Conservation (phyloP, 2,888 invertebrate genomes). For the Dynastes hyllus region DNA sequence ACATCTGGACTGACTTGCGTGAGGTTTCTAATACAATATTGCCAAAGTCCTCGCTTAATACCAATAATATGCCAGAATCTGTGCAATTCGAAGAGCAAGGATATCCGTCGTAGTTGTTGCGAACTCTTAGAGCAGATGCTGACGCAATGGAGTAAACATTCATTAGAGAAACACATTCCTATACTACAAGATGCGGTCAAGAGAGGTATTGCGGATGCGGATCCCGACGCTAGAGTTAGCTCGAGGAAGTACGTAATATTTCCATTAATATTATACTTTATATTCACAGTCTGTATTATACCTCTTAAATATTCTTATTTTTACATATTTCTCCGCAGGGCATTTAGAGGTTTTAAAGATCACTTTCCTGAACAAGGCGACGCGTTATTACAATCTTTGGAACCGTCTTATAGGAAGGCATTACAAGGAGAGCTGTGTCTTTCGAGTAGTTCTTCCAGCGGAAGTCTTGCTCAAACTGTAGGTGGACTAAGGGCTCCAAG, state of each 20-base stretch:
- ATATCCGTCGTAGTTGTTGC: slow-evolving; percentile 86
- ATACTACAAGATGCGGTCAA: slow-evolving; percentile 88
- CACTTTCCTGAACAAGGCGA: slow-evolving; percentile 95
- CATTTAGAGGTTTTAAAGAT: slow-evolving; percentile 91
- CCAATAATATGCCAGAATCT: slow-evolving; percentile 86
- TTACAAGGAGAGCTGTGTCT: slow-evolving; percentile 75
- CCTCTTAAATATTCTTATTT: neutral
- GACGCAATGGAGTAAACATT: slow-evolving; percentile 89
- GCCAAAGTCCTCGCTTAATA: slow-evolving; percentile 85
- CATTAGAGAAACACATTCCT: slow-evolving; percentile 86
- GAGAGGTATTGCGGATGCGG: slow-evolving; percentile 94
- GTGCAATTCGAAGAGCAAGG: slow-evolving; percentile 90
- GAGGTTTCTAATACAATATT: slow-evolving; percentile 89
- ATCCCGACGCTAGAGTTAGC: slow-evolving; percentile 88
- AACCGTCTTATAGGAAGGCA: slow-evolving; percentile 82
- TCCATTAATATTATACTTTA: neutral
- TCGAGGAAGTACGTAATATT: slow-evolving; percentile 81
- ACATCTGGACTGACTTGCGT: slow-evolving; percentile 91
- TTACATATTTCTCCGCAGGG: slow-evolving; percentile 72
- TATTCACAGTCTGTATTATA: neutral
- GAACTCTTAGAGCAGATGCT: slow-evolving; percentile 90
- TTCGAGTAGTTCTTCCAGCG: slow-evolving; percentile 74
- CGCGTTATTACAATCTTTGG: slow-evolving; percentile 85
- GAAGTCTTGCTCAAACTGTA: slow-evolving; percentile 71
- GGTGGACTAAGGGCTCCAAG: slow-evolving; percentile 65